These are phyloP conservation scores for Chloroceryle amazona DNA, from an alignment of 2,797 vertebrate species.

Conservation along the genomic window DNA sequence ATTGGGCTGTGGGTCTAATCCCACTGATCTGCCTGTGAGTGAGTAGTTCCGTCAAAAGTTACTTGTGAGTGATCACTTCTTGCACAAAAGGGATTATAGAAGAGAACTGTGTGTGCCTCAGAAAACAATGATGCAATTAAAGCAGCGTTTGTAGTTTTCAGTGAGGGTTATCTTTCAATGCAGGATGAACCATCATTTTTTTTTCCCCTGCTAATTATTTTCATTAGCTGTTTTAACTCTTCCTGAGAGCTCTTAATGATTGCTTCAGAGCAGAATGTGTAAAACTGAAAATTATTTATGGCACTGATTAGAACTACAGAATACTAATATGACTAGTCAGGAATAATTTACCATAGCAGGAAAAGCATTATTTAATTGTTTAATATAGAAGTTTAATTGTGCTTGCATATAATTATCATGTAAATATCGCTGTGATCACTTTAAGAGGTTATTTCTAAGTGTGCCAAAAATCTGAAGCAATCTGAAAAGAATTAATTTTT, in stretches of 20 bases:
- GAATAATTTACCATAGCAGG: slow-evolving; percentile 49
- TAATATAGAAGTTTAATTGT: slow-evolving; percentile 22
- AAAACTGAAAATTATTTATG: slow-evolving; percentile 50
- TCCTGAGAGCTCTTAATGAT: slow-evolving; percentile 30
- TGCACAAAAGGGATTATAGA: neutral
- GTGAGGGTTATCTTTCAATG: slow-evolving; percentile 28
- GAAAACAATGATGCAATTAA: slow-evolving; percentile 43
- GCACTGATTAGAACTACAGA: slow-evolving; percentile 56
- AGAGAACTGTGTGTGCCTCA: neutral
- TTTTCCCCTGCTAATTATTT: slow-evolving; percentile 33
- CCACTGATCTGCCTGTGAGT: fast-evolving
- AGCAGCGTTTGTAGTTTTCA: neutral
- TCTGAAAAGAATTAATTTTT: slow-evolving; percentile 67
- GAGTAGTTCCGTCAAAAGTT: neutral
- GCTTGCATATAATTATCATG: slow-evolving; percentile 47
- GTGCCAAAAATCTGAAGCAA: slow-evolving; percentile 55
- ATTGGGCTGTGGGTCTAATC: fast-evolving
- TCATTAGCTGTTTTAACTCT: slow-evolving; percentile 68
- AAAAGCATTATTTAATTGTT: slow-evolving; percentile 70
- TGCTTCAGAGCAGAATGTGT: slow-evolving; percentile 40
- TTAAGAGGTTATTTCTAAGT: slow-evolving; percentile 53
- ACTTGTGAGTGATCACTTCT: fast-evolving
- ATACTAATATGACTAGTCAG: slow-evolving; percentile 13
- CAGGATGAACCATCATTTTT: slow-evolving; percentile 6
- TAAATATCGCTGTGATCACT: slow-evolving; percentile 48